Evolutionary conservation across 92 coral and sea anemone genomes (phyloP), one percentile per base, ranked within the genome.

Genomic region (Blastomussa wellsi): DNA sequence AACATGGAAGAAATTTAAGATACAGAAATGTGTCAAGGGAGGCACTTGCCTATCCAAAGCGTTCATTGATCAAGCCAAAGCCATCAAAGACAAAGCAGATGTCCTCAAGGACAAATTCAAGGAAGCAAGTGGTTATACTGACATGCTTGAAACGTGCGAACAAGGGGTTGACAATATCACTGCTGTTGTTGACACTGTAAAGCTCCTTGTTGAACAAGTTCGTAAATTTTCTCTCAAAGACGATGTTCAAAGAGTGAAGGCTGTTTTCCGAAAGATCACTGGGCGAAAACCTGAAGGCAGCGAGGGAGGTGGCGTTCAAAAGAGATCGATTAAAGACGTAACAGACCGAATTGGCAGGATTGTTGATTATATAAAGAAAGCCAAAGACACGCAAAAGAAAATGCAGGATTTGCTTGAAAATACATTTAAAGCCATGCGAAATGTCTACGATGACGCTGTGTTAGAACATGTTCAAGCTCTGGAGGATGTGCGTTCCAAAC

Each of bases 1-100:
- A 66, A 92, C 95, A 41, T 92, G 95, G 91, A 95, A 88, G 74
- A 91, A 86, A 85, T 86, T 96, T 42, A 95, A 89, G 77, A 85
- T 90, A 32, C 93, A 92, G 19, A 92, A 96, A 60, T 96, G 96
- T 71, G 82, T 92, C 78, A 89, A 91, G 77, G 97, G 99, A 33
- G 98, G 92, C 0, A 88, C 93, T 31, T 92, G 99, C 75, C 79
- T 96, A 29, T 92, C 98, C 59, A 92, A 94, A 70, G 90, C 92
- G 26, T 96, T 96, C 52, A 91, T 90, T 33, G 88, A 91, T 57
- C 99, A 96, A 90, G 99, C 94, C 3, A 93, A 90, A 41, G 91
- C 83, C 36, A 81, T 96, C 28, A 91, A 92, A 71, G 92, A 90
- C 48, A 93, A 90, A 52, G 75, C 87, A 4, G 91, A 90, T 29